Percentiles rank a stretch among this genome's conserved stretches.
These are phyloP conservation scores for Dione vanillae DNA, from an alignment of 2,888 invertebrate species.

Conservation along the genomic window DNA sequence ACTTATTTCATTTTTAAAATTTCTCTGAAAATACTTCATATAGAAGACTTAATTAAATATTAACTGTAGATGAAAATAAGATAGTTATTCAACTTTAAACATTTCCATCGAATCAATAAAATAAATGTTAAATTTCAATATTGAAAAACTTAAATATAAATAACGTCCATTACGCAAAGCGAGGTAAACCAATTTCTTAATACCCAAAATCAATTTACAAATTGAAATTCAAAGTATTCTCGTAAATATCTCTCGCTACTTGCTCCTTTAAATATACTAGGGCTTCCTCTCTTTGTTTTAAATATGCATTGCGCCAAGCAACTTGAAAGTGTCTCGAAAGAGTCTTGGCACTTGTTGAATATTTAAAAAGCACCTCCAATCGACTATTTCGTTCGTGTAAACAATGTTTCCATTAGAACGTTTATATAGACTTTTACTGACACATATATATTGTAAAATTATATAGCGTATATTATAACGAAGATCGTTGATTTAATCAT, in stretches of 20 bases:
- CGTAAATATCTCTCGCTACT: conserved; percentile 37
- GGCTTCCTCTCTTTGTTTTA: conserved; percentile 63
- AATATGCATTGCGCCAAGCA: conserved; percentile 74
- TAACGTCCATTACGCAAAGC: conserved; percentile 17
- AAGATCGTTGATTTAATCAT: no score
- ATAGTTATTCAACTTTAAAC: background rate
- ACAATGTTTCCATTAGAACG: conserved; percentile 26
- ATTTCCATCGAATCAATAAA: background rate
- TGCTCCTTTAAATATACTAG: conserved; percentile 46
- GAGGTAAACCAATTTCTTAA: conserved; percentile 9
- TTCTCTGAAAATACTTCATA: no score
- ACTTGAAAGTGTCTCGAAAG: conserved; percentile 71
- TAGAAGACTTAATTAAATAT: background rate
- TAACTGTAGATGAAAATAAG: background rate
- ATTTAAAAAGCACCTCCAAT: conserved; percentile 73
- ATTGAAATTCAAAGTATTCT: conserved; percentile 33
- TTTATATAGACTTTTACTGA: conserved; percentile 28
- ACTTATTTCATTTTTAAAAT: no score
- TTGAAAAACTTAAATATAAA: conserved; percentile 9
- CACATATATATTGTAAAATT: no score
- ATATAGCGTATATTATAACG: no score
- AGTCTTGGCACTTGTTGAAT: conserved; percentile 73
- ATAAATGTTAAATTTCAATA: background rate
- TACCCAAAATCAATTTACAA: conserved; percentile 23
- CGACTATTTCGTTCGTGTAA: conserved; percentile 45